These are phyloP conservation scores for Drosophila watanabei DNA, from an alignment of 1,140 invertebrate genomes.

Conservation along the genomic window DNA sequence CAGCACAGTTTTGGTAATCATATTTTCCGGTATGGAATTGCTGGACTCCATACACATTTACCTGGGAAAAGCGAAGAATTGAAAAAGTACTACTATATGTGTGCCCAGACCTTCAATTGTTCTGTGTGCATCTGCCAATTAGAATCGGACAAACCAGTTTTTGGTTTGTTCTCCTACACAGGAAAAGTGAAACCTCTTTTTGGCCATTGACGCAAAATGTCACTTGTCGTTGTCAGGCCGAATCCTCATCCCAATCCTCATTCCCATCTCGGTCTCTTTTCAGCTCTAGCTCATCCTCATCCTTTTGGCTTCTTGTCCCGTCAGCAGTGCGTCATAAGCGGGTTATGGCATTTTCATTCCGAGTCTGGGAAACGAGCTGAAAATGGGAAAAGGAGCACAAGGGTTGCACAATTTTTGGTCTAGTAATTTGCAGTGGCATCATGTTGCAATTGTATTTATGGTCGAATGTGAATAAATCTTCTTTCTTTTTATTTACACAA, in stretches of 20 bases:
- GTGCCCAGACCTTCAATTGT: slow-evolving; percentile 32
- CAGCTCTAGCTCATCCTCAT: slow-evolving; percentile 7
- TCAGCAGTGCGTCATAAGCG: slow-evolving; percentile 68
- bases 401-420: slow-evolving; percentile 9
- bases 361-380: slow-evolving; percentile 12
- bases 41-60: not conserved
- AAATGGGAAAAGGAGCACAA: slow-evolving; percentile 5
- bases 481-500: not conserved
- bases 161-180: slow-evolving; percentile 1
- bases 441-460: slow-evolving; percentile 8
- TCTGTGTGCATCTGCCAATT: slow-evolving; percentile 58
- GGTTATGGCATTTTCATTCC: slow-evolving; percentile 71
- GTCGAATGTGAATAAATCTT: not conserved
- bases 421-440: not conserved
- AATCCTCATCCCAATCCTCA: slow-evolving; percentile 12
- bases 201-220: slow-evolving; percentile 56
- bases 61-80: slow-evolving; percentile 5
- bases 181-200: slow-evolving; percentile 46
- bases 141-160: slow-evolving; percentile 26
- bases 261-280: not conserved
- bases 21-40: not conserved
- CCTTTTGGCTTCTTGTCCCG: slow-evolving; percentile 7
- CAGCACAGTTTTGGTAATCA: no score
- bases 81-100: not conserved
- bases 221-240: slow-evolving; percentile 48